phyloP scores from a whole-genome alignment of 1,140 invertebrate genomes.

The Pristionchus pacificus region DNA sequence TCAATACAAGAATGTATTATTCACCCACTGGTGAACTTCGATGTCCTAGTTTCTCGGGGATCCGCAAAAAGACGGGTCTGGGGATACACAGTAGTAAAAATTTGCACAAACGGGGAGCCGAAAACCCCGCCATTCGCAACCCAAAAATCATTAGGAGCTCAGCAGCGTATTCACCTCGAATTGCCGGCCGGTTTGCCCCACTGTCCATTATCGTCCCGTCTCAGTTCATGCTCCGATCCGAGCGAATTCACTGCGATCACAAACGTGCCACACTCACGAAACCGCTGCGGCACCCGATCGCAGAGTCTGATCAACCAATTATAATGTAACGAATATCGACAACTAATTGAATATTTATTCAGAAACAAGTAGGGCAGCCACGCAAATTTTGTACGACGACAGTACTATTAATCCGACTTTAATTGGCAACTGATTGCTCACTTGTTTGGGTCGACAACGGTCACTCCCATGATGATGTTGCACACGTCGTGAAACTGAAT shows the following conservation, averaged over 20 bases:
- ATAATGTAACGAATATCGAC: neutral
- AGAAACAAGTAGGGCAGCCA: neutral
- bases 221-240: neutral
- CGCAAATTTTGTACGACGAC: neutral
- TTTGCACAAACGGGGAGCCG: too few species aligned
- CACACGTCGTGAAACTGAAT: conserved; percentile 1
- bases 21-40: too few species aligned
- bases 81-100: too few species aligned
- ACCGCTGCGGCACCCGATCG: conserved; percentile 7
- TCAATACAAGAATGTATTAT: conserved; percentile 5
- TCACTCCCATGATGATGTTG: conserved; percentile 3
- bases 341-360: neutral
- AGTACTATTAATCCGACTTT: neutral
- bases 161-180: conserved; percentile 13
- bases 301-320: neutral
- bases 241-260: neutral
- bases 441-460: conserved; percentile 6
- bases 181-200: conserved; percentile 17
- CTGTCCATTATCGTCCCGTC: conserved; percentile 12
- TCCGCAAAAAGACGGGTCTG: too few species aligned
- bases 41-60: too few species aligned
- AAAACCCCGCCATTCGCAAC: too few species aligned
- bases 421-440: neutral
- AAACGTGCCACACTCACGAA: conserved; percentile 10
- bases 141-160: too few species aligned